Base-by-base conservation (phyloP, 1,140 invertebrate genomes). In the Luehdorfia chinensis region DNA sequence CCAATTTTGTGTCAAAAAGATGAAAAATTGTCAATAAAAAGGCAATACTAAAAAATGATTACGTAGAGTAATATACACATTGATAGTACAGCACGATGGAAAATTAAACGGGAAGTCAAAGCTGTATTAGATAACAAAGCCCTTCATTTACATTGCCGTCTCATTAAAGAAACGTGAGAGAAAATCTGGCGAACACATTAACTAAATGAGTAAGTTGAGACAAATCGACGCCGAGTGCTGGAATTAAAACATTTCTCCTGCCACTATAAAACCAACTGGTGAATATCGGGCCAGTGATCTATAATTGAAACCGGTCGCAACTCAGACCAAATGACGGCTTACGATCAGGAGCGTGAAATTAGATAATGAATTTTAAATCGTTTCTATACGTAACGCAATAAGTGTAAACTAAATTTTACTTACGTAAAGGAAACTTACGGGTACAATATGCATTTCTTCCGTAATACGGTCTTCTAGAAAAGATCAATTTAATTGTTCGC, bases 51-150 rank as follows among this genome's bases (percentile, higher is more conserved):
- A 30, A 28, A 23, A 16, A 43, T 43, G 28, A 43, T 43, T 43
- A 30, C 25, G 39, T 16, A 16, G 27, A 16, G 15, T 43, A 43
- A 43, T 30, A 43, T 30, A 51, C 41, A 27, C 33, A 14, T 32
- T 37, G 55, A 60, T 57, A 54, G 64, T 62, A 55, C 56, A 59
- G 55, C 67, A 71, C 67, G 61, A 64, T 59, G 55, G 55, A 65
- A 65, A 61, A 71, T 71, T 71, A 67, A 64, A 56, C 53, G 62
- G 67, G 67, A 71, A 71, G 63, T 53, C 52, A 43, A 45, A 50
- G 53, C 11, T 6, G 33, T 57, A 62, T 61, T 67, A 59, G 55
- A 57, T 47, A 65, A 62, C 57, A 57, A 53, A 62, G 53, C 59
- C 59, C 61, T 65, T 60, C 48, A 67, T 67, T 60, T 62, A 49